Conservation (phyloP, 1,140 invertebrate genomes). For the Propsilocerus akamusi region DNA sequence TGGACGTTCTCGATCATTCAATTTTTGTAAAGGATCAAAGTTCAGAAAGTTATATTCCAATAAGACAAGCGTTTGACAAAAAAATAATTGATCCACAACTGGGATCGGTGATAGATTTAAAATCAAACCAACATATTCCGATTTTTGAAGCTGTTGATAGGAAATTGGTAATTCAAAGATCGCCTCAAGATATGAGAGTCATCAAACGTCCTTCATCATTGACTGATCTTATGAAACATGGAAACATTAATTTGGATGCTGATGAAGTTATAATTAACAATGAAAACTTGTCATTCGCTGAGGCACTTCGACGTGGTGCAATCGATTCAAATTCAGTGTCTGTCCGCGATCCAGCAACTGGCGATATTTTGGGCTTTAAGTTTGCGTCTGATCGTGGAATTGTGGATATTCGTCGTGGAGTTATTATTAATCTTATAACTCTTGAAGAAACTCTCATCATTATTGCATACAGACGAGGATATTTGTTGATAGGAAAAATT, state of each 20-base stretch:
- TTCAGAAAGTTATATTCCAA: constrained; percentile 41
- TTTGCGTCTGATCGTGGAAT: constrained; percentile 59
- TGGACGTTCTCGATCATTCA: constrained; percentile 51
- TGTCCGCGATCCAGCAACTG: constrained; percentile 41
- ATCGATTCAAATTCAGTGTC: constrained; percentile 55
- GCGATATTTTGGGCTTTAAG: constrained; percentile 47
- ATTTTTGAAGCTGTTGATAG: constrained; percentile 69
- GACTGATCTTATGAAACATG: constrained; percentile 16
- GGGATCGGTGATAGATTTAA: constrained; percentile 66
- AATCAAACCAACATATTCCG: constrained; percentile 56
- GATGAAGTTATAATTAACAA: constrained; percentile 27
- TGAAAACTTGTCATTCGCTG: constrained; percentile 33
- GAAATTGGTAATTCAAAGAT: constrained; percentile 42
- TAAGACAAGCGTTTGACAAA: constrained; percentile 53
- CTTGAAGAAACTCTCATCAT: constrained; percentile 44
- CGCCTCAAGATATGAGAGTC: constrained; percentile 24
- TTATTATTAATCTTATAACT: constrained; percentile 47
- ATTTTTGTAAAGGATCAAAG: constrained; percentile 62
- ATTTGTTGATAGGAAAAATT: constrained; percentile 41
- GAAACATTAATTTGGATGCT: constrained; percentile 12
- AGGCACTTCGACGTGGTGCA: constrained; percentile 50
- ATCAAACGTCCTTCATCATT: constrained; percentile 19
- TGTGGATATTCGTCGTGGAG: constrained; percentile 52
- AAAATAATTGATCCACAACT: constrained; percentile 54
- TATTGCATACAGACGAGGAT: constrained; percentile 45